Evolutionary conservation across 2,888 invertebrate species (phyloP).

Genomic region (Aspidapion aeneum): DNA sequence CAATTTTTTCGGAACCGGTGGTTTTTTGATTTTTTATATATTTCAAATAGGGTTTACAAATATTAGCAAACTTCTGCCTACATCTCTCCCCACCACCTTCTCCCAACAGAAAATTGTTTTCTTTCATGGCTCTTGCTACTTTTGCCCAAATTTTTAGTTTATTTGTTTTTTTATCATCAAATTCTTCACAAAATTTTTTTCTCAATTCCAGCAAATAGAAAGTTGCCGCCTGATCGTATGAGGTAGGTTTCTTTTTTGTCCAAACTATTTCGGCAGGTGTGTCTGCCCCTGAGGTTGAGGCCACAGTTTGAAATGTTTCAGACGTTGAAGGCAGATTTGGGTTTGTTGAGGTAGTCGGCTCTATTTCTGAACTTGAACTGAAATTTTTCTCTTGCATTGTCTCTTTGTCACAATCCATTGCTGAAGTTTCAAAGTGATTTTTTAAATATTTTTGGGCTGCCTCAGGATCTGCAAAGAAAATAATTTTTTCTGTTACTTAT

Average conservation of each 20-base stretch:
- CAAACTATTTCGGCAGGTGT: too few relatives aligned
- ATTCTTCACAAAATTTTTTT: background rate
- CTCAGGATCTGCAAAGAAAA: too few relatives aligned
- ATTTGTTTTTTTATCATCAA: background rate
- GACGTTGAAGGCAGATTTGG: too few relatives aligned
- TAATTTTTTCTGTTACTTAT: too few relatives aligned
- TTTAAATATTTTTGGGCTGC: too few relatives aligned
- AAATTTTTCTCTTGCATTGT: too few relatives aligned
- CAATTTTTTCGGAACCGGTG: background rate
- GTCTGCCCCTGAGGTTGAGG: too few relatives aligned
- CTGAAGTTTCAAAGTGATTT: too few relatives aligned
- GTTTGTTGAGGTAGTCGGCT: too few relatives aligned
- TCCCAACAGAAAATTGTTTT: background rate
- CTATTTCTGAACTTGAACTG: too few relatives aligned
- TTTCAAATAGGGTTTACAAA: background rate
- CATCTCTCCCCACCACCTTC: background rate
- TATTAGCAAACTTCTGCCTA: background rate
- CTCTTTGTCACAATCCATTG: too few relatives aligned
- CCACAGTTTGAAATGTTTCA: too few relatives aligned
- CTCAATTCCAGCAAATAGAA: background rate
- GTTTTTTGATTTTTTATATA: background rate
- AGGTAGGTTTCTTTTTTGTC: background rate
- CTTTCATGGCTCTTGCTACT: background rate
- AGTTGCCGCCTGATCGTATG: background rate
- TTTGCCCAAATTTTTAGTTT: background rate